A percentile compares a stretch with the other conserved stretches of the same genome.
Evolutionary conservation across 92 coral and sea anemone species (phyloP).

Genomic region (Porites divaricata): DNA sequence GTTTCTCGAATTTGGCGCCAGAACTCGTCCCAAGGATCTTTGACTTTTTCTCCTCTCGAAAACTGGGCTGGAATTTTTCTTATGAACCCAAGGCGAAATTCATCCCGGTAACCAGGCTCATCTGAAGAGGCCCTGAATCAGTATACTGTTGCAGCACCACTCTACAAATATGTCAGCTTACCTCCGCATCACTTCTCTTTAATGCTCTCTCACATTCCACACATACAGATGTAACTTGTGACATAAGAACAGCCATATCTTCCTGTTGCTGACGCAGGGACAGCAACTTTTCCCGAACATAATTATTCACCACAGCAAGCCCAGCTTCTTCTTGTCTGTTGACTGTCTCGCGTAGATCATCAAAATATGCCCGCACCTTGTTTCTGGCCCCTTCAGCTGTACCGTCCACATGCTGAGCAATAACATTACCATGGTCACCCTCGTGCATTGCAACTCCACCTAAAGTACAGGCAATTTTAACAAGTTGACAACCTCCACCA

Average conservation of each 20-base stretch:
- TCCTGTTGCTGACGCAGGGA: conserved; percentile 98
- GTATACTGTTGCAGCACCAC: not conserved
- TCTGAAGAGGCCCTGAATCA: not conserved
- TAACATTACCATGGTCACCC: conserved; percentile 73
- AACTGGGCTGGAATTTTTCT: no score
- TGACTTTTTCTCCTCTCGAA: no score
- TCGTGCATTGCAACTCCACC: conserved; percentile 82
- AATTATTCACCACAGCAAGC: conserved; percentile 91
- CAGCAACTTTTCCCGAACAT: conserved; percentile 92
- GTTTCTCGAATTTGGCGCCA: no score
- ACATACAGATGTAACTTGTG: conserved; percentile 94
- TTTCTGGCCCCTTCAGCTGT: conserved; percentile 91
- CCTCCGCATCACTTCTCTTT: conserved; percentile 96
- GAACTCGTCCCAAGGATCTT: no score
- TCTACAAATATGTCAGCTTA: conserved; percentile 8
- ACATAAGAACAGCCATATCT: conserved; percentile 96
- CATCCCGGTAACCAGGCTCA: no score
- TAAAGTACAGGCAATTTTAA: not conserved
- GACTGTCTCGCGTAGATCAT: conserved; percentile 97
- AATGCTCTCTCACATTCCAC: conserved; percentile 92
- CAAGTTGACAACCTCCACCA: not conserved
- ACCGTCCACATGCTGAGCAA: conserved; percentile 72
- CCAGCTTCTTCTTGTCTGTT: conserved; percentile 99
- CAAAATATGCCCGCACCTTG: conserved; percentile 93
- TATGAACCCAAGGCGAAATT: no score